Conservation (phyloP, 2,888 invertebrate genomes). For the Pristionchus arcanus region DNA sequence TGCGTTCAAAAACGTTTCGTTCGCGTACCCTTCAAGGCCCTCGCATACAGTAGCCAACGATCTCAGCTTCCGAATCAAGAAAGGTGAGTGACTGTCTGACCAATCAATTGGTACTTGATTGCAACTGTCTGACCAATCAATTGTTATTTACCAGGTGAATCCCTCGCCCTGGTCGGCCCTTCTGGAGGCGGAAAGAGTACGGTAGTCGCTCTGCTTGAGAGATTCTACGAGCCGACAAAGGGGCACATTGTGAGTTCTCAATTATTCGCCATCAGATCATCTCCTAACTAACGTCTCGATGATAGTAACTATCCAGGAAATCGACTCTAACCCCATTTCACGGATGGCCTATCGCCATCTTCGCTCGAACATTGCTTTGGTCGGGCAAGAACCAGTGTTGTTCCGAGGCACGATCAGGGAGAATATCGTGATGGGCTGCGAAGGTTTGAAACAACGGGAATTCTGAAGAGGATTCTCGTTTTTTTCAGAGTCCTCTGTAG, state of each 20-base stretch:
- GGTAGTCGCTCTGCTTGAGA: constrained; percentile 87
- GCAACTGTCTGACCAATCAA: too few relatives aligned
- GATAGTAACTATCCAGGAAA: neutral
- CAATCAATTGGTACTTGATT: too few relatives aligned
- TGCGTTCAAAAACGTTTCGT: neutral
- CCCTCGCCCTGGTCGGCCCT: constrained; percentile 82
- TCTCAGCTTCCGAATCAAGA: neutral
- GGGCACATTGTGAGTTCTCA: constrained; percentile 81
- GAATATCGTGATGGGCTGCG: constrained; percentile 91
- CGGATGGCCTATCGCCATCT: constrained; percentile 85
- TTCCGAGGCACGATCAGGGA: constrained; percentile 90
- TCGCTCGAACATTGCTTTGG: constrained; percentile 89
- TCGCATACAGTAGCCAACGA: neutral
- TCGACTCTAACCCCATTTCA: constrained; percentile 83
- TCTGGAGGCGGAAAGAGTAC: constrained; percentile 93
- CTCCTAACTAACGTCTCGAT: neutral
- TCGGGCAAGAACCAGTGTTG: constrained; percentile 92
- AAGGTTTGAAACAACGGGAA: constrained; percentile 79
- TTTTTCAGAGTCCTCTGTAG: constrained; percentile 67
- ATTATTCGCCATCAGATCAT: too few relatives aligned
- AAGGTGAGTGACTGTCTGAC: neutral
- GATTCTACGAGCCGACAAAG: constrained; percentile 88
- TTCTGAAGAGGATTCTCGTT: neutral
- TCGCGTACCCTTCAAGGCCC: neutral
- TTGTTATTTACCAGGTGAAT: constrained; percentile 59